Conservation (phyloP, 2,888 invertebrate species). For the Melinaea marsaeus region DNA sequence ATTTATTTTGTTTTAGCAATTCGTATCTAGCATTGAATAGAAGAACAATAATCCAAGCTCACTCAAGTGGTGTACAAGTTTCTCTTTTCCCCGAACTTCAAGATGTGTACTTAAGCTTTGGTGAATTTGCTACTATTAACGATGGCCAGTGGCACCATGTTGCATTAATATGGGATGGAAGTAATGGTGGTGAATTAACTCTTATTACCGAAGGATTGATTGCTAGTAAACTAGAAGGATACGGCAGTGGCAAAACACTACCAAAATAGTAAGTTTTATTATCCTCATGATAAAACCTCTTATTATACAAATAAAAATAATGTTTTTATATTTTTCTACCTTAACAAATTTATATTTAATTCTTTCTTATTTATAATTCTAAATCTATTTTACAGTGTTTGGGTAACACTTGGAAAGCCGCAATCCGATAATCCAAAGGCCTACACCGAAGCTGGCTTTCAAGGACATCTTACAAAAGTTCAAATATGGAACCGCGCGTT, state of each 20-base stretch:
- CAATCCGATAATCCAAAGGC: constrained; percentile 88
- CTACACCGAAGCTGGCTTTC: constrained; percentile 94
- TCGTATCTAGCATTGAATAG: constrained; percentile 87
- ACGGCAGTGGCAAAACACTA: constrained; percentile 87
- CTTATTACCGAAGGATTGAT: constrained; percentile 97
- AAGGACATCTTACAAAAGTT: constrained; percentile 95
- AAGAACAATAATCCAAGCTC: constrained; percentile 91
- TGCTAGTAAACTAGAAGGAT: constrained; percentile 93
- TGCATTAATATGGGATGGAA: constrained; percentile 95
- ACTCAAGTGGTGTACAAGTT: constrained; percentile 94
- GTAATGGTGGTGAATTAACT: constrained; percentile 89
- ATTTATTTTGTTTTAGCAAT: constrained; percentile 74
- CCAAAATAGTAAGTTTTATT: constrained; percentile 85
- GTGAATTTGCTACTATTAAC: constrained; percentile 94
- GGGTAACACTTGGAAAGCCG: constrained; percentile 95
- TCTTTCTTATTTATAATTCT: constrained; percentile 6
- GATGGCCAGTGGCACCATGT: constrained; percentile 98
- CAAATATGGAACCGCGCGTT: constrained; percentile 96
- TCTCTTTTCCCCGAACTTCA: constrained; percentile 92
- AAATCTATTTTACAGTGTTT: constrained; percentile 80
- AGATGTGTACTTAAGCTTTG: constrained; percentile 93
- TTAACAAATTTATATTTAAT: not conserved
- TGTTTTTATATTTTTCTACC: not conserved
- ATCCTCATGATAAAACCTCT: not conserved
- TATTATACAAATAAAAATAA: not conserved